A percentile compares a stretch with the other conserved stretches of the same genome.
These are phyloP conservation scores for Melanotaenia nigrans DNA, from an alignment of 2,797 vertebrate genomes.

Conservation along the genomic window DNA sequence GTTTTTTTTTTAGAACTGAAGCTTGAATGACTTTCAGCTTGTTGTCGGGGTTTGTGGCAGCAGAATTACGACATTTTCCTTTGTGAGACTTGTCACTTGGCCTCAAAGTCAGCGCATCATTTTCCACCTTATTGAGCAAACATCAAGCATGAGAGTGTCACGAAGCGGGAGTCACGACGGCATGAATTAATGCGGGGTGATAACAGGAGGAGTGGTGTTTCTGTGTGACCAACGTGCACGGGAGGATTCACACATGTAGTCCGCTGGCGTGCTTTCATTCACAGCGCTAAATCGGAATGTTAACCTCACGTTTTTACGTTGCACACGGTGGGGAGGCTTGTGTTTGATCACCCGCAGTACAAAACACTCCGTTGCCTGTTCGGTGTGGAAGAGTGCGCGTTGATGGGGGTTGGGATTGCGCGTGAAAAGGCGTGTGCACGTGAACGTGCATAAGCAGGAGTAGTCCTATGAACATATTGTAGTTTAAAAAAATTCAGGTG, in stretches of 20 bases:
- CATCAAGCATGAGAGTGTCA: slow-evolving; percentile 50
- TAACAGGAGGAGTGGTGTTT: slow-evolving; percentile 51
- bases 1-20: slow-evolving; percentile 19
- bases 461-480: slow-evolving; percentile 22
- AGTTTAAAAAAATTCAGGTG: background rate
- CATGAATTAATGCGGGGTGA: slow-evolving; percentile 50
- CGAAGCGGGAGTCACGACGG: slow-evolving; percentile 75
- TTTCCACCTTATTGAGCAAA: slow-evolving; percentile 38
- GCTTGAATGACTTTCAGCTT: slow-evolving; percentile 33
- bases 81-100: slow-evolving; percentile 22
- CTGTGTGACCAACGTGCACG: slow-evolving; percentile 40
- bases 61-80: background rate
- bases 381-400: slow-evolving; percentile 16
- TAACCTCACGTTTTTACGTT: slow-evolving; percentile 68
- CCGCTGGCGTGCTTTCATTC: slow-evolving; percentile 63
- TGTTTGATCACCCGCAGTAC: slow-evolving; percentile 61
- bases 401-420: background rate
- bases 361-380: slow-evolving; percentile 52
- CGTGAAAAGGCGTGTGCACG: slow-evolving; percentile 53
- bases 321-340: slow-evolving; percentile 50
- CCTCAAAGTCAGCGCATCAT: slow-evolving; percentile 24
- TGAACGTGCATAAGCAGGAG: slow-evolving; percentile 43
- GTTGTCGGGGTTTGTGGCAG: slow-evolving; percentile 31
- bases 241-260: slow-evolving; percentile 53
- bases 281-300: slow-evolving; percentile 60